These are phyloP conservation scores for Archips crataeganus DNA, from an alignment of 2,888 invertebrate genomes.

Conservation along the genomic window DNA sequence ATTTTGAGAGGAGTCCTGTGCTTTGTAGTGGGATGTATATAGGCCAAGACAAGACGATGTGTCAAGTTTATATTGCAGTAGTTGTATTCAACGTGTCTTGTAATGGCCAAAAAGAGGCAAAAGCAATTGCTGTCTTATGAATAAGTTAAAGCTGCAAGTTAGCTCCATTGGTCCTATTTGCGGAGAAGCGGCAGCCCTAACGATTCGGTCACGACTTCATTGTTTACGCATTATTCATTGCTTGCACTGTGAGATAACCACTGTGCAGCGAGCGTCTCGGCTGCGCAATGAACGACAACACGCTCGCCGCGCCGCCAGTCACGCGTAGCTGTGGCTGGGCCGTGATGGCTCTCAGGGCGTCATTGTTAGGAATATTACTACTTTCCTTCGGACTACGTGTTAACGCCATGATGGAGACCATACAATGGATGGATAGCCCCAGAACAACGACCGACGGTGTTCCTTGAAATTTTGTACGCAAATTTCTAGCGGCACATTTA, in stretches of 20 bases:
- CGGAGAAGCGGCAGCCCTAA: slow-evolving; percentile 2
- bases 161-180: slow-evolving; percentile 54
- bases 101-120: slow-evolving; percentile 1
- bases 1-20: too few relatives aligned
- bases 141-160: slow-evolving; percentile 49
- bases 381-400: slow-evolving; percentile 6
- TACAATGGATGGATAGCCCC: background rate
- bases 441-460: background rate
- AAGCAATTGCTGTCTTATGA: slow-evolving; percentile 18
- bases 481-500: background rate
- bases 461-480: background rate
- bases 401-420: background rate
- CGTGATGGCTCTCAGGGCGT: slow-evolving; percentile 8
- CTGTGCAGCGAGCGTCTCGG: too few relatives aligned
- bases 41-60: too few relatives aligned
- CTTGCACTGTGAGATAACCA: too few relatives aligned
- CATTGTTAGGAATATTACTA: slow-evolving; percentile 11
- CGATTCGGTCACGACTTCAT: too few relatives aligned
- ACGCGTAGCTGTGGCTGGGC: background rate
- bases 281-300: too few relatives aligned
- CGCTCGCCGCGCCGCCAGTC: too few relatives aligned
- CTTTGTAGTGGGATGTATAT: too few relatives aligned
- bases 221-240: too few relatives aligned
- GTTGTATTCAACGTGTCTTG: background rate
- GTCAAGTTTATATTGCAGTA: too few relatives aligned